A percentile compares a stretch with the other conserved stretches of the same genome.
These are phyloP conservation scores for Hyposoter didymator DNA, from an alignment of 2,888 invertebrate species.

Conservation along the genomic window DNA sequence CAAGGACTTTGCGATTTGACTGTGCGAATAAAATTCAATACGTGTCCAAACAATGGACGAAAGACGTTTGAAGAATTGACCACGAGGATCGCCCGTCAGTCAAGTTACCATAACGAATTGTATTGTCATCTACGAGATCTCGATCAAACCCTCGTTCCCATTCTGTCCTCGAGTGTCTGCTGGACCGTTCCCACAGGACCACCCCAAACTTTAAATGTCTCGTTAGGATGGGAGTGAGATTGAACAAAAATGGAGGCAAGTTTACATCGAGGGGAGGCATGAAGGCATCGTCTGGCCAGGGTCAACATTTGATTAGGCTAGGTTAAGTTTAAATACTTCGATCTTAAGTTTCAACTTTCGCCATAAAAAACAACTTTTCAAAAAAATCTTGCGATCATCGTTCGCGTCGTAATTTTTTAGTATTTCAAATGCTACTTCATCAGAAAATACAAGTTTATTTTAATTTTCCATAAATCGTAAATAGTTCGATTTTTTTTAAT, in stretches of 20 bases:
- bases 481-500: background rate
- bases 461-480: background rate
- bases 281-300: constrained; percentile 23
- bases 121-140: constrained; percentile 69
- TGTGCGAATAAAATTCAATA: background rate
- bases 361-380: background rate
- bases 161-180: constrained; percentile 49
- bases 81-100: constrained; percentile 26
- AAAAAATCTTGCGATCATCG: background rate
- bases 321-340: constrained; percentile 51
- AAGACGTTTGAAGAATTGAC: constrained; percentile 20
- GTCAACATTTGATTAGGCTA: constrained; percentile 28
- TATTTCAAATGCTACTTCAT: background rate
- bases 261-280: constrained; percentile 23
- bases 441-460: background rate
- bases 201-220: constrained; percentile 75
- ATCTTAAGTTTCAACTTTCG: background rate
- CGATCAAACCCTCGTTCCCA: constrained; percentile 51
- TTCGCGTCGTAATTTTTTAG: background rate
- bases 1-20: background rate
- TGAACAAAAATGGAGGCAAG: constrained; percentile 46
- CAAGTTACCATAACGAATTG: constrained; percentile 33
- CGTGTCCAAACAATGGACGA: background rate
- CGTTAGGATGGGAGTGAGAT: constrained; percentile 28
- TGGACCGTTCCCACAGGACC: constrained; percentile 79